Conservation (phyloP, 2,888 invertebrate species). For the Colletes collaris region DNA sequence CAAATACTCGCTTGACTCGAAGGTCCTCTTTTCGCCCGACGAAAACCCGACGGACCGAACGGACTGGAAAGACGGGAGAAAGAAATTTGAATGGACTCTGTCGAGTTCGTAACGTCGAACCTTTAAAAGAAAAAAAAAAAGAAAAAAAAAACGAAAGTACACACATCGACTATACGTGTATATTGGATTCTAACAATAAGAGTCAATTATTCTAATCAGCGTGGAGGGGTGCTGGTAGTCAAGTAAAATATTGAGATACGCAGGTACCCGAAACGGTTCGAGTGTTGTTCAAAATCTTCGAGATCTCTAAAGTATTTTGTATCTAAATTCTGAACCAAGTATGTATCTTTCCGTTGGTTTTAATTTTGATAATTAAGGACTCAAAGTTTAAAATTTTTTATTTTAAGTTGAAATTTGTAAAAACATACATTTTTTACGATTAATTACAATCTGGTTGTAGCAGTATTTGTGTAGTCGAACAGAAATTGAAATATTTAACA, state of each 20-base stretch:
- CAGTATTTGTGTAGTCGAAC: no score
- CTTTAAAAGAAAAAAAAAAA: conserved; percentile 16
- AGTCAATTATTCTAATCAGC: conserved; percentile 68
- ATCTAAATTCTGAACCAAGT: no score
- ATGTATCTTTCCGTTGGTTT: no score
- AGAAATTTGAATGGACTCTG: neutral
- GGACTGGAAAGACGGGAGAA: neutral
- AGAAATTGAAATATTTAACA: no score
- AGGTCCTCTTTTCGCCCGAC: conserved; percentile 7
- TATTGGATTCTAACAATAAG: conserved; percentile 65
- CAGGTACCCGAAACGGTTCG: neutral
- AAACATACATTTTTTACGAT: no score
- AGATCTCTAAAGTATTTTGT: no score
- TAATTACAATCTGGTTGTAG: no score
- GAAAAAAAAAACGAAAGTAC: conserved; percentile 61
- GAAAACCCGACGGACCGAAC: conserved; percentile 4
- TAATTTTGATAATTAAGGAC: no score
- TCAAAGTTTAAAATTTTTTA: no score
- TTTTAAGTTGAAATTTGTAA: no score
- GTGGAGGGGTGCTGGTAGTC: conserved; percentile 42
- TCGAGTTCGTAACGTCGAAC: conserved; percentile 10
- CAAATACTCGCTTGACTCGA: neutral
- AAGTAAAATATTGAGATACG: neutral
- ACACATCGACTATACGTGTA: conserved; percentile 54
- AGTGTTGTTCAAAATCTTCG: no score